These are phyloP conservation scores for Quiscalus mexicanus DNA, from an alignment of 2,113 vertebrate species.

Conservation along the genomic window DNA sequence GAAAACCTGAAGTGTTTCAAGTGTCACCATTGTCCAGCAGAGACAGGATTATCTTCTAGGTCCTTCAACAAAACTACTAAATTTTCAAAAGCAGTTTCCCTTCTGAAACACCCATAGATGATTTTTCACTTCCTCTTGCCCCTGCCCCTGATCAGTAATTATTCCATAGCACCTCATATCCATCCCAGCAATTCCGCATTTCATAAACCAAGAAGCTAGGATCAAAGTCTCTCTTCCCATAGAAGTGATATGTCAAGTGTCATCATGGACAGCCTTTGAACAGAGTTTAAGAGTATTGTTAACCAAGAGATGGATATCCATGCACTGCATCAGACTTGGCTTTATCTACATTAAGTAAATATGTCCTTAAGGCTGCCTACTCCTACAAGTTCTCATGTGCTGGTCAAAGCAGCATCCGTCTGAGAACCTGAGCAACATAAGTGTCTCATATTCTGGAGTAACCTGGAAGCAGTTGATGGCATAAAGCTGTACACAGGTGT, in stretches of 20 bases:
- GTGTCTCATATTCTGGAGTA: background rate
- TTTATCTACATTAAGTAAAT: background rate
- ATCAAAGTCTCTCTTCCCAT: background rate
- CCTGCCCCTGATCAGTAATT: background rate
- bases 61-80: background rate
- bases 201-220: background rate
- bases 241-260: background rate
- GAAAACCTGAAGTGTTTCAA: background rate
- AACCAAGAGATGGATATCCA: background rate
- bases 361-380: background rate
- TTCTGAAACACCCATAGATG: background rate
- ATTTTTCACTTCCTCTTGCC: background rate
- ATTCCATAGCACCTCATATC: background rate
- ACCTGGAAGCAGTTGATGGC: background rate
- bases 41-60: background rate
- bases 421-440: background rate
- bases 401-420: background rate
- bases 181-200: background rate
- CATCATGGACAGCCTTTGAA: background rate
- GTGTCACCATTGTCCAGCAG: background rate
- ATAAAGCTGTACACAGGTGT: background rate
- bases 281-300: background rate
- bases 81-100: background rate
- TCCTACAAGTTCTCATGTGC: background rate
- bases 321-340: background rate